phyloP scores from a whole-genome alignment of 2,888 invertebrate genomes.

The Beris chalybata region DNA sequence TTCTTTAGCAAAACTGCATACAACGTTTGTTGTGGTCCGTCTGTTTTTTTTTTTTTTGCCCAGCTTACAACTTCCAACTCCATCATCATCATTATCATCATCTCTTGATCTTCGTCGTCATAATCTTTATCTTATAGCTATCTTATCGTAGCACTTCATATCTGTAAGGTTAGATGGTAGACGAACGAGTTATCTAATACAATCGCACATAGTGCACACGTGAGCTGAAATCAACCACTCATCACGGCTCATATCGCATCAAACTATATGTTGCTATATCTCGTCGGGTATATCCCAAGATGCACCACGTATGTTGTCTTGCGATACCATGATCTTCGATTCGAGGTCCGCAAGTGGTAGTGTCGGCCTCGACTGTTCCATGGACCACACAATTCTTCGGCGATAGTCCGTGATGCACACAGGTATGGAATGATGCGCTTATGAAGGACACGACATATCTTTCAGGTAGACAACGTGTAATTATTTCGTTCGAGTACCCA shows the following conservation, averaged over 20 bases:
- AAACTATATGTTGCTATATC: no score
- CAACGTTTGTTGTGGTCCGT: no score
- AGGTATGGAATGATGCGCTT: background rate
- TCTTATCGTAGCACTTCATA: constrained; percentile 3
- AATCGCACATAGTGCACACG: no score
- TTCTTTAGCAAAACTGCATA: background rate
- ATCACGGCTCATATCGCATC: no score
- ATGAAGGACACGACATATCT: constrained; percentile 36
- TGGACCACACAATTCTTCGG: constrained; percentile 12
- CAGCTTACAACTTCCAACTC: constrained; percentile 1
- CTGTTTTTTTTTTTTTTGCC: background rate
- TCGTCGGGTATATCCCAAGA: no score
- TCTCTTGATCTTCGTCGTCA: constrained; percentile 22
- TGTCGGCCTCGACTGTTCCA: background rate
- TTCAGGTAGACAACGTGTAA: constrained; percentile 36
- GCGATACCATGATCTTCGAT: constrained; percentile 23
- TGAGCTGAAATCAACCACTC: no score
- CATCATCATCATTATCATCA: constrained; percentile 31
- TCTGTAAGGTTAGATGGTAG: no score
- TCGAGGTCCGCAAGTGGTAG: constrained; percentile 28
- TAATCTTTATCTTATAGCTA: constrained; percentile 17
- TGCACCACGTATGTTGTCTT: constrained; percentile 9
- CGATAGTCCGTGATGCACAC: no score
- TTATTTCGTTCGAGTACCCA: constrained; percentile 35
- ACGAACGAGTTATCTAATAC: no score